Base-by-base conservation (phyloP, 2,113 vertebrate genomes). In the Cyanocitta stelleri region DNA sequence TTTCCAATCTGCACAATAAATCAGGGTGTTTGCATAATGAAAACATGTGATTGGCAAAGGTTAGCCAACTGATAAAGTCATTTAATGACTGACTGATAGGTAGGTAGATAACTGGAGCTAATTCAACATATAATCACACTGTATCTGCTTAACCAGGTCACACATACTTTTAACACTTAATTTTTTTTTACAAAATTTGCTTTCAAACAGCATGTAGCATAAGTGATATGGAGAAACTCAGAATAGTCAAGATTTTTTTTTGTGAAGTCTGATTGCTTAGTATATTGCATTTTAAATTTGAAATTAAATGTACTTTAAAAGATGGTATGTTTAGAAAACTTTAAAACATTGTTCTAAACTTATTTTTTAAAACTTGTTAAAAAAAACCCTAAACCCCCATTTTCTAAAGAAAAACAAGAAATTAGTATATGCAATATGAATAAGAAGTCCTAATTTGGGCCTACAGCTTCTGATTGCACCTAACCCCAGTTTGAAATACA, bases 361-460 rank as follows among this genome's bases (percentile, higher is more conserved):
- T 68, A 20, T 39, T 39, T 88, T 49, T 44, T 24, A 23, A 46
- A 58, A 43, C 35, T 54, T 54, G 8, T 21, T 67, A 1, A 64
- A 67, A 59, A 66, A 66, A 27, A 0, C 2, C 3, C 11, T 4
- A 30, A 32, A 1, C 15, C 9, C 16, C 16, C 5, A 27, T 51
- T 66, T 75, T 46, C 46, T 54, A 68, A 61, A 62, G 20, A 15
- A 69, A 83, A 27, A 7, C 11, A 67, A 81, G 23, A 63, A 10
- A 14, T 5, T 48, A 16, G 6, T 41, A 49, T 52, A 35, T 17
- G 8, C 8, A 87, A 56, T 11, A 62, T 49, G 9, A 89, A 32
- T 22, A 68, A 68, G 7, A 86, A 75, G 5, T 64, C 22, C 11
- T 88, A 62, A 69, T 75, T 51, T 90, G 7, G 3, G 18, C 81